Evolutionary conservation across 2,797 vertebrate species (phyloP), one percentile per base, ranked within the genome.

Genomic region (Heliangelus exortis): DNA sequence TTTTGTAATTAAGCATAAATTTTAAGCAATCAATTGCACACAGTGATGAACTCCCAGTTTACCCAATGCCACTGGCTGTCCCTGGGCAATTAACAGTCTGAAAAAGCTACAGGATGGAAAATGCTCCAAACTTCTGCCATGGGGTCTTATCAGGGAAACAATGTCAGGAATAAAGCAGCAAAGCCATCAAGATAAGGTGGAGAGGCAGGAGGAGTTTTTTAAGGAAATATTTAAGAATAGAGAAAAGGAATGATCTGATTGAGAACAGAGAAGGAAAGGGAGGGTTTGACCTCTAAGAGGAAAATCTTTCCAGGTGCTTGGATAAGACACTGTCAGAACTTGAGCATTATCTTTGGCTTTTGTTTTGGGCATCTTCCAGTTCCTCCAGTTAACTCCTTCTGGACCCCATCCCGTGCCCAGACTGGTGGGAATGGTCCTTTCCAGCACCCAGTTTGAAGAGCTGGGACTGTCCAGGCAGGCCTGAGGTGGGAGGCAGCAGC

Each of bases 1-100:
- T 78, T 82, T 63, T 89, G 75, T 89, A 93, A 95, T 93, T 87
- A 91, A 80, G 92, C 94, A 89, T 93, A 89, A 92, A 93, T 93
- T 95, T 25, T 88, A 84, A 93, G 92, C 87, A 74, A 96, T 90
- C 83, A 78, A 76, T 75, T 59, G 82, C 84, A 45, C 23, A 62
- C 62, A 25, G 48, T 1, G 2, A 67, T 67, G 90, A 89, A 93
- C 82, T 87, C 85, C 4, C 57, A 15, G 84, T 81, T 91, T 71
- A 61, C 66, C 65, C 84, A n/a, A 22, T 2, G 51, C 57, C 66
- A 73, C 29, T 12, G 39, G 59, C 23, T 48, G 57, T 68, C 90
- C 84, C 74, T 15, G 51, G 9, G 65, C 33, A 45, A 93, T 87
- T 39, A 69, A 33, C 20, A 19, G 75, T 4, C 75, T 57, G 43